Percentiles rank a stretch among this genome's conserved stretches.
Evolutionary conservation across 1,140 invertebrate genomes (phyloP).

Genomic region (Cydia strobilella): DNA sequence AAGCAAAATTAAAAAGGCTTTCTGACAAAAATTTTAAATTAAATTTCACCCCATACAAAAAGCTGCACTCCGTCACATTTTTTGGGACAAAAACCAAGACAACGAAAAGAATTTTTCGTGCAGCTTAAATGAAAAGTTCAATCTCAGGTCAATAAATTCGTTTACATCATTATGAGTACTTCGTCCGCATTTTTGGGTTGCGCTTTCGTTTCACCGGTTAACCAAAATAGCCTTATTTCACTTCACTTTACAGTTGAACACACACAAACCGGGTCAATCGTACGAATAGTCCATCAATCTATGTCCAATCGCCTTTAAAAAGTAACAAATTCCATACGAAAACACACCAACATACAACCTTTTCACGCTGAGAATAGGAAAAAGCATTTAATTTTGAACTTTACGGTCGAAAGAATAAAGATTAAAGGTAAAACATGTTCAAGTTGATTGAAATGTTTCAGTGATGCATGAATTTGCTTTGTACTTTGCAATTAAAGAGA

Average conservation of each 20-base stretch:
- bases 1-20: no score
- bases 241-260: conserved; percentile 8
- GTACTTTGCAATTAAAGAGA: neutral
- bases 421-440: neutral
- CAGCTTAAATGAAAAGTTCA: no score
- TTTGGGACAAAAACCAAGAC: no score
- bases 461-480: neutral
- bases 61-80: no score
- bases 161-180: no score
- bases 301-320: neutral
- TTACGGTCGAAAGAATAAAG: neutral
- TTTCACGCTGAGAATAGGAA: neutral
- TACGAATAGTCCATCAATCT: neutral
- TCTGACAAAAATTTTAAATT: no score
- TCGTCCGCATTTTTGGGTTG: neutral
- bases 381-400: neutral
- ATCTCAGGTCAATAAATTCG: no score
- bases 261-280: neutral
- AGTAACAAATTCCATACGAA: neutral
- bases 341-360: neutral
- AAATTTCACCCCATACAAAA: no score
- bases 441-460: neutral
- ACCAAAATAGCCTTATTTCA: neutral
- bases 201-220: neutral
- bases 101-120: no score